These are phyloP conservation scores for Parnassius orleans DNA, from an alignment of 2,888 invertebrate genomes.

Conservation along the genomic window DNA sequence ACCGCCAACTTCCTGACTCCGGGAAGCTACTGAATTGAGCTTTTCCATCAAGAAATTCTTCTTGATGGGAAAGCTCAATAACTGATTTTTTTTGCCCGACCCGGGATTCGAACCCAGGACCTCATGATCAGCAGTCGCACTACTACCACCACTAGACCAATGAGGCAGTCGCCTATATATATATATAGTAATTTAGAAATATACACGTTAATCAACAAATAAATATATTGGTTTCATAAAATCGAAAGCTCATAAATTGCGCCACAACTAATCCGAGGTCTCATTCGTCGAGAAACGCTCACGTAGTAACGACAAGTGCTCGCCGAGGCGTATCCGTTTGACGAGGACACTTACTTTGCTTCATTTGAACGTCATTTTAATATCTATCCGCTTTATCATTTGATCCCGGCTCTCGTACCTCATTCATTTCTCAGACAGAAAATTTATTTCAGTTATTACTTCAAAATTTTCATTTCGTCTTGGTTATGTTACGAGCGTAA, in stretches of 20 bases:
- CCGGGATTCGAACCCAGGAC: no score
- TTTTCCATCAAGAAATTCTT: no score
- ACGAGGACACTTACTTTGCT: slow-evolving; percentile 56
- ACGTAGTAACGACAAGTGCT: slow-evolving; percentile 48
- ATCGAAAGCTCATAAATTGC: slow-evolving; percentile 28
- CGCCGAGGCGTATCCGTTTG: slow-evolving; percentile 52
- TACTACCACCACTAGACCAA: no score
- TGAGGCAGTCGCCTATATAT: no score
- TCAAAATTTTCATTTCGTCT: slow-evolving; percentile 10
- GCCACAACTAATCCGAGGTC: slow-evolving; percentile 40
- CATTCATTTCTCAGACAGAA: slow-evolving; percentile 17
- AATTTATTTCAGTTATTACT: slow-evolving; percentile 21
- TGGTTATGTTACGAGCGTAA: slow-evolving; percentile 1
- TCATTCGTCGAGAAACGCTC: slow-evolving; percentile 45
- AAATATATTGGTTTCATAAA: not conserved
- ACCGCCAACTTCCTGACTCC: no score
- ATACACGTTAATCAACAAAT: no score
- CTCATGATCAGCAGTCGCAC: no score
- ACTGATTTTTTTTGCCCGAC: no score
- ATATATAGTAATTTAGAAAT: no score
- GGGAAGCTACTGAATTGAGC: no score
- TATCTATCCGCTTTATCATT: slow-evolving; percentile 34
- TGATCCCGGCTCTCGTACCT: slow-evolving; percentile 24
- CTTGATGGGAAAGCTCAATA: no score
- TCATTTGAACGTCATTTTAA: slow-evolving; percentile 43